Evolutionary conservation across 2,113 vertebrate genomes (phyloP).

Genomic region (Ciconia maguari): DNA sequence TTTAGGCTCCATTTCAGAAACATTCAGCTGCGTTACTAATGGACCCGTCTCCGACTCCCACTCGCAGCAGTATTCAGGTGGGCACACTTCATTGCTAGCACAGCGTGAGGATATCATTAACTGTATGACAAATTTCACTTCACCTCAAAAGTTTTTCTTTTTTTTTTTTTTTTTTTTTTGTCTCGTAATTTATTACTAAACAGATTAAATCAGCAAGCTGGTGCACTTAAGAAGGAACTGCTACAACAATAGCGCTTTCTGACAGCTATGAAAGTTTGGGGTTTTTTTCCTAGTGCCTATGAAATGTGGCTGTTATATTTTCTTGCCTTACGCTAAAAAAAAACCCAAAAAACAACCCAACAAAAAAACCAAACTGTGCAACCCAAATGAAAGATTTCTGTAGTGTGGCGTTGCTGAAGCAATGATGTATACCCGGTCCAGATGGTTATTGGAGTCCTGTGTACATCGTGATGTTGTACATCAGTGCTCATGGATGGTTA

Average conservation of each 20-base stretch:
- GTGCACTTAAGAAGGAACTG: not conserved
- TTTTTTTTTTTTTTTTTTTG: not conserved
- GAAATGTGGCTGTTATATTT: not conserved
- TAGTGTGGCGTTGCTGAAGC: not conserved
- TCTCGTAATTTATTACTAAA: not conserved
- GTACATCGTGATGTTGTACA: not conserved
- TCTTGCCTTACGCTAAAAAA: not conserved
- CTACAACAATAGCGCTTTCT: not conserved
- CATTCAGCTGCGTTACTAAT: not conserved
- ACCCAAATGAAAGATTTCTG: not conserved
- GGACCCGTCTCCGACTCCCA: not conserved
- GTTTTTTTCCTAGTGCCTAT: not conserved
- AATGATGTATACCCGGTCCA: not conserved
- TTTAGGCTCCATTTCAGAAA: constrained; percentile 36
- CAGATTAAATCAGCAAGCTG: not conserved
- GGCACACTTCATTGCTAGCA: constrained; percentile 22
- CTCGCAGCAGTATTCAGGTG: not conserved
- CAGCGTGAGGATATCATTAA: not conserved
- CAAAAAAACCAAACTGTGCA: not conserved
- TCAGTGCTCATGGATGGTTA: not conserved
- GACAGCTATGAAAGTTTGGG: not conserved
- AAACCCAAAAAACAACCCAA: not conserved
- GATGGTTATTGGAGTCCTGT: not conserved
- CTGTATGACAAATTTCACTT: constrained; percentile 2
- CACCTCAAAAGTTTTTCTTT: not conserved